Evolutionary conservation across 2,888 invertebrate species (phyloP).

Genomic region (Troglohyphantes excavatus): DNA sequence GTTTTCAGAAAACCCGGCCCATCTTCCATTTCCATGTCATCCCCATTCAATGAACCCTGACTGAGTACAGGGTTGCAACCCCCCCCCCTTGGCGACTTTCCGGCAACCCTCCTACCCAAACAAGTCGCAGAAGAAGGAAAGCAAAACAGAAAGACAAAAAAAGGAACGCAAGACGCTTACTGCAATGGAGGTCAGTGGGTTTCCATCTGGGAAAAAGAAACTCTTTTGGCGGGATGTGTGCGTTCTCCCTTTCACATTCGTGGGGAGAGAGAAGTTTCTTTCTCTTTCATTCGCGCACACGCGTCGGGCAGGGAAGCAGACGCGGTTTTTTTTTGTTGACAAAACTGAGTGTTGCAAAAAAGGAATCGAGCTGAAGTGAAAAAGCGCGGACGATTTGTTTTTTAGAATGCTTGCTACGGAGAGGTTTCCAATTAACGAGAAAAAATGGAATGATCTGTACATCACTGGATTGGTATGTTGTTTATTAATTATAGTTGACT

Average conservation of each 20-base stretch:
- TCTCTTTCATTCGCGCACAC: constrained; percentile 51
- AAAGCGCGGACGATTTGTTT: not conserved
- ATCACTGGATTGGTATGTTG: constrained; percentile 48
- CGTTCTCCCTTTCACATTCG: constrained; percentile 37
- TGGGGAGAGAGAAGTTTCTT: constrained; percentile 19
- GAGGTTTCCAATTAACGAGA: not conserved
- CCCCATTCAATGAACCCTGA: constrained; percentile 12
- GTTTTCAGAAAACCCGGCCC: not conserved
- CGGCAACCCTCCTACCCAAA: constrained; percentile 10
- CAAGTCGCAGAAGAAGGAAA: no score
- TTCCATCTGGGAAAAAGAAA: constrained; percentile 19
- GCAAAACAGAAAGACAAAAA: no score
- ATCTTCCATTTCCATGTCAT: not conserved
- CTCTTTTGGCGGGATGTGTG: constrained; percentile 39
- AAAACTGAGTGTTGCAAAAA: no score
- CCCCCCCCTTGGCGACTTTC: constrained; percentile 8
- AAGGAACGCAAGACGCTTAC: no score
- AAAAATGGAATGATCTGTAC: constrained; percentile 65
- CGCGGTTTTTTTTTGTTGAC: no score
- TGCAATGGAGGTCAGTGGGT: constrained; percentile 71
- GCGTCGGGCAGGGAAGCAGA: not conserved
- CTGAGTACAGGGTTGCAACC: not conserved
- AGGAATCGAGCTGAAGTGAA: no score
- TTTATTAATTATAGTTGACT: not conserved
- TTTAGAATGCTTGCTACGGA: constrained; percentile 58